Evolutionary conservation across 2,797 vertebrate genomes (phyloP), one percentile per base, ranked within the genome.

Genomic region (Galaxias olidus): DNA sequence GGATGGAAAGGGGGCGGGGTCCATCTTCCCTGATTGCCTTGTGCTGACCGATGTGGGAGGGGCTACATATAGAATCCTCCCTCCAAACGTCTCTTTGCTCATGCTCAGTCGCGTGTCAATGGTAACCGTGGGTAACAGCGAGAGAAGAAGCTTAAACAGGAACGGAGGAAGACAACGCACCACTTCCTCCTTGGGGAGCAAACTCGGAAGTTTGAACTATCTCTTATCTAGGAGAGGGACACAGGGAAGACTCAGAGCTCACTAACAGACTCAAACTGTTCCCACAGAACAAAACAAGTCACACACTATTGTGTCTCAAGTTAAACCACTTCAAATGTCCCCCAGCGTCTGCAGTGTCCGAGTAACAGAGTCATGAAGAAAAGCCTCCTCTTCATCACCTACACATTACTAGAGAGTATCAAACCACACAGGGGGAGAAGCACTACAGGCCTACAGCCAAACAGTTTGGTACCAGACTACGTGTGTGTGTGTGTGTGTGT

Each of bases 1-100:
- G 75, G 72, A 65, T 73, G 77, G 77, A 75, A 67, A 57, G 73
- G 61, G 80, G 74, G 52, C 57, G 79, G 75, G 76, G 81, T 80
- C 83, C 82, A 80, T 89, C 84, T 77, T 91, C 81, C 86, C 86
- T 89, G 90, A 91, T 90, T 90, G 90, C 87, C 87, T 90, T 90
- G 83, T 87, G 89, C 87, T 84, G 85, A 88, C 47, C 74, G 79
- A 77, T 63, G 75, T 74, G 17, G 61, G 65, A 47, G 15, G 52
- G 14, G 74, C 75, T 70, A 30, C 10, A 19, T 30, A 78, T 77
- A n/a, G 44, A 73, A 78, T 75, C 78, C 86, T 75, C 82, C 81
- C 72, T 81, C 54, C 63, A 74, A 72, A 77, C 15, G 44, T 69
- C 54, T 62, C 81, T 85, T 68, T 75, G 78, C 80, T 85, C 75